Percentiles rank a stretch among this genome's conserved stretches.
Conservation (phyloP, 2,797 vertebrate species). For the Pteronotus mesoamericanus region DNA sequence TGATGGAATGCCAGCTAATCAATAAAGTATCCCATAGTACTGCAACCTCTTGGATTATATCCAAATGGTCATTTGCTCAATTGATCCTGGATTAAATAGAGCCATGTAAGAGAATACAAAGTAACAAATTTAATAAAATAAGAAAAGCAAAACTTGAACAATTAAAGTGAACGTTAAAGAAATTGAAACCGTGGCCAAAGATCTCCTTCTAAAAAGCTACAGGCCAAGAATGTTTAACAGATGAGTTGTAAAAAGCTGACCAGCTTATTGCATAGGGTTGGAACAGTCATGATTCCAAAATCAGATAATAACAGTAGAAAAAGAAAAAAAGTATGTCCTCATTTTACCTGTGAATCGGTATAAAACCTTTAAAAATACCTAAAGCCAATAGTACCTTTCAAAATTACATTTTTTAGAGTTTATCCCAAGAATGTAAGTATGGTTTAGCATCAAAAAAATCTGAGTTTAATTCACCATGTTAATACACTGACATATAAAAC, state of each 20-base stretch:
- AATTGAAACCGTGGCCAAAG: neutral
- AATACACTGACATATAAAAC: slow-evolving; percentile 39
- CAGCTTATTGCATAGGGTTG: neutral
- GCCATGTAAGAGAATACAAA: slow-evolving; percentile 33
- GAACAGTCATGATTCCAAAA: neutral
- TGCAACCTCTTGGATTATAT: neutral
- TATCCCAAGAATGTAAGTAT: neutral
- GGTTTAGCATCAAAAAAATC: neutral
- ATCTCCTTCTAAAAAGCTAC: neutral
- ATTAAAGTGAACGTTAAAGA: slow-evolving; percentile 19
- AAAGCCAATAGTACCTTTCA: slow-evolving; percentile 26
- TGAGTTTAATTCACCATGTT: neutral
- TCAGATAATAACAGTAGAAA: neutral
- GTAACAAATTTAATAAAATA: slow-evolving; percentile 37
- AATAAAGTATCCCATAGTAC: neutral
- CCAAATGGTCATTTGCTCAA: slow-evolving; percentile 24
- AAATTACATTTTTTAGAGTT: slow-evolving; percentile 2
- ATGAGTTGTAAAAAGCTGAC: neutral
- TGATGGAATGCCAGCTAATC: slow-evolving; percentile 20
- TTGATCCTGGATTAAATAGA: slow-evolving; percentile 27
- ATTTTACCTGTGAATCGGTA: neutral
- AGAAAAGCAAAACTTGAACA: slow-evolving; percentile 35
- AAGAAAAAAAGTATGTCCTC: neutral
- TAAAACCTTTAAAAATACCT: neutral
- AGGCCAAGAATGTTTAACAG: neutral